Evolutionary conservation across 2,888 invertebrate genomes (phyloP), one percentile per base, ranked within the genome.

Genomic region (Amblyjoppa fuscipennis): DNA sequence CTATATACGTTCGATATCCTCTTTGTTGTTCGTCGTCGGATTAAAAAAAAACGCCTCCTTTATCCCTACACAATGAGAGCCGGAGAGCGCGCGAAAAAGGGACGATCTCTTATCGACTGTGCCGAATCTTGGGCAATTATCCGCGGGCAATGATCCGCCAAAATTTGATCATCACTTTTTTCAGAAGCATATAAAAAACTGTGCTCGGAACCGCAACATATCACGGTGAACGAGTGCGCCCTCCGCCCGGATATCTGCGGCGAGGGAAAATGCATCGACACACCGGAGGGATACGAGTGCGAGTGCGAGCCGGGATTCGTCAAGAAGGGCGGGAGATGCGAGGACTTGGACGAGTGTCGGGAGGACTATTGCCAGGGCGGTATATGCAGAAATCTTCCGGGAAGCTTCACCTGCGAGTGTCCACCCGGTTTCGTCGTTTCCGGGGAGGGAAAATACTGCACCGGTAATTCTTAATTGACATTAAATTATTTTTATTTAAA

Each of bases 271-370:
- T 98, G 98, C 91, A 95, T 96, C 61, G 97, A 97, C 91, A 96
- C 96, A 74, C 95, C 95, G 64, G 96, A 96, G 70, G 98, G 97
- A 92, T 97, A 97, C 93, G 96, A 96, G 87, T 98, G 98, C 93
- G 95, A 96, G 84, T 98, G 98, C 92, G 96, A 96, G 94, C 95
- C 96, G 16, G 98, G 98, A 70, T 97, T 95, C 89, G 91, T 92
- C 6, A 94, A 93, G 81, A 92, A 90, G 71, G 89, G 88, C 1
- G 91, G 92, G 61, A 89, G 91, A 77, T 95, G 96, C 89, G 95
- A 95, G 94, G 98, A 98, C 94, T 95, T 98, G 87, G 97, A 98
- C 94, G 98, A 98, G 94, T 98, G 98, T 92, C 95, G 95, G 56
- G 95, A 96, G 85, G 96, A 96, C n/a, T 96, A 96, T 92, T 98